phyloP scores from a whole-genome alignment of 1,140 invertebrate species.

The Drosophila pallidifrons region DNA sequence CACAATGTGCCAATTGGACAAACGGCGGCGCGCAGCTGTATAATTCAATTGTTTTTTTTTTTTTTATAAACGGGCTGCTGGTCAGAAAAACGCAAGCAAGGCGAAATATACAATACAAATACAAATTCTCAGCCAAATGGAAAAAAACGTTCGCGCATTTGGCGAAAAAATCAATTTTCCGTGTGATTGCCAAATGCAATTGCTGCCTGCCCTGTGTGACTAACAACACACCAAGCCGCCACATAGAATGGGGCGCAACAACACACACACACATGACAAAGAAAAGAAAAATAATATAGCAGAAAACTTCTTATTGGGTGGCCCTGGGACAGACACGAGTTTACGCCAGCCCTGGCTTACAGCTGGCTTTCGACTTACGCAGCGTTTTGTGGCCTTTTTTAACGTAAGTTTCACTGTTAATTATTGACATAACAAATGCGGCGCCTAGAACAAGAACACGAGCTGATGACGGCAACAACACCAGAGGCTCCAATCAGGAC shows the following conservation, averaged over 20 bases:
- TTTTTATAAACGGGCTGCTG: constrained; percentile 24
- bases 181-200: constrained; percentile 73
- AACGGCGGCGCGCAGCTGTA: constrained; percentile 41
- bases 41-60: constrained; percentile 57
- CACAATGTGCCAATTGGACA: constrained; percentile 70
- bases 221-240: constrained; percentile 40
- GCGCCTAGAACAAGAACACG: constrained; percentile 27
- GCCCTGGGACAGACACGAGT: constrained; percentile 35
- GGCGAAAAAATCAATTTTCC: constrained; percentile 81
- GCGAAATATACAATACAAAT: constrained; percentile 21
- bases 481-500: constrained; percentile 44
- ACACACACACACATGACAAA: constrained; percentile 20
- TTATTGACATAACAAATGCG: constrained; percentile 82
- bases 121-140: constrained; percentile 22
- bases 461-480: constrained; percentile 62
- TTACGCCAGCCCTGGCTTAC: constrained; percentile 33
- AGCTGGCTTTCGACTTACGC: constrained; percentile 52
- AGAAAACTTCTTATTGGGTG: constrained; percentile 30
- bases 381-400: constrained; percentile 43
- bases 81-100: constrained; percentile 31
- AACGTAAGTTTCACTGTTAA: constrained; percentile 64
- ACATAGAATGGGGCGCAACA: constrained; percentile 35
- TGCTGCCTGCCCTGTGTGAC: constrained; percentile 29
- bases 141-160: constrained; percentile 62
- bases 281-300: constrained; percentile 21